Conservation (phyloP, 2,113 vertebrate species). For the Manacus vitellinus region DNA sequence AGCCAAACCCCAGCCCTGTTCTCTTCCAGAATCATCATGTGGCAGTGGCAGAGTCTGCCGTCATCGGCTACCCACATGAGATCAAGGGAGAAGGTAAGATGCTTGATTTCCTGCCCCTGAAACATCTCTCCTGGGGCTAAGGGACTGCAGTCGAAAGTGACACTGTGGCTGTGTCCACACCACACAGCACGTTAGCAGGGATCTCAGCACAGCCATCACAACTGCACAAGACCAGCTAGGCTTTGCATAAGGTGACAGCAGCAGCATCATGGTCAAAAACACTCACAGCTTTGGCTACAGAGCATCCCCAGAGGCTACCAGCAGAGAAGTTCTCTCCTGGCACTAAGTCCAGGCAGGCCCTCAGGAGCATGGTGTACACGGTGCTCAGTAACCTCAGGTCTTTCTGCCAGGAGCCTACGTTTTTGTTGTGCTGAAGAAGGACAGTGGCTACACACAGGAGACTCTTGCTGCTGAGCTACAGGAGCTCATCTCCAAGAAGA, state of each 20-base stretch:
- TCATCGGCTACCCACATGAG: constrained; percentile 75
- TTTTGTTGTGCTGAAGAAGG: constrained; percentile 80
- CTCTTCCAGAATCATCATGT: constrained; percentile 75
- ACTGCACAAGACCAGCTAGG: not conserved
- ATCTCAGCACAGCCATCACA: not conserved
- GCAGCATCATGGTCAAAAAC: not conserved
- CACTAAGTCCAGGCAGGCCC: not conserved
- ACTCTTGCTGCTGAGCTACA: constrained; percentile 64
- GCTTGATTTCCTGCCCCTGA: not conserved
- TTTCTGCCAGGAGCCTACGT: constrained; percentile 69
- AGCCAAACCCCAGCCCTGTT: not conserved
- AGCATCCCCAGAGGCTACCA: not conserved
- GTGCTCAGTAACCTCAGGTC: not conserved
- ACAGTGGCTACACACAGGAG: not conserved
- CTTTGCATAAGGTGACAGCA: not conserved
- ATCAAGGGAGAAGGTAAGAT: constrained; percentile 82
- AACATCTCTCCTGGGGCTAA: rapidly evolving
- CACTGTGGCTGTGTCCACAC: not conserved
- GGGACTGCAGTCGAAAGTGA: not conserved
- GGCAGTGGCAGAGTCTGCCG: constrained; percentile 80
- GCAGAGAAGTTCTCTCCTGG: not conserved
- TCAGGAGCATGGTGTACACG: rapidly evolving
- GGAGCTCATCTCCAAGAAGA: constrained; percentile 72
- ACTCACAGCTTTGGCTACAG: not conserved
- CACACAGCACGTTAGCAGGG: rapidly evolving